Conservation (phyloP, 2,888 invertebrate species). For the Tipula helvola region DNA sequence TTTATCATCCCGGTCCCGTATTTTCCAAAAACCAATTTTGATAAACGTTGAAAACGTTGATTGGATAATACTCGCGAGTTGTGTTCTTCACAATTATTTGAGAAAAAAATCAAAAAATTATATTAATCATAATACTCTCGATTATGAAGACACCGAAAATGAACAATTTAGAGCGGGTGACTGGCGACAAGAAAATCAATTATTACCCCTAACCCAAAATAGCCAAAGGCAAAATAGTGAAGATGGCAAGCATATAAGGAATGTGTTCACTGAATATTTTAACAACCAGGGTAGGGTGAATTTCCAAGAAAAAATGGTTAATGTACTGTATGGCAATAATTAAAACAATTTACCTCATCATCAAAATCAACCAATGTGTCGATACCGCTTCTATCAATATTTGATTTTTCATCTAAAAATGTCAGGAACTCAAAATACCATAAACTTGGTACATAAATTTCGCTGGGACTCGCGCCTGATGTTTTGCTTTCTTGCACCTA, state of each 20-base stretch:
- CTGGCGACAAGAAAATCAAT: neutral
- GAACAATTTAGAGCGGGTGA: neutral
- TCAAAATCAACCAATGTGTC: neutral
- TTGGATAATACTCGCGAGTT: too few species aligned
- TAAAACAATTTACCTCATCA: neutral
- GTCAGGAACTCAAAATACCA: neutral
- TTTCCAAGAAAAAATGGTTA: neutral
- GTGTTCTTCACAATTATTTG: too few species aligned
- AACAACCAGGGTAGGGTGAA: neutral
- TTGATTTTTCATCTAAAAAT: neutral
- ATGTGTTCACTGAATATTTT: neutral
- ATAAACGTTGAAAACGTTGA: too few species aligned
- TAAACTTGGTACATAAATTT: neutral
- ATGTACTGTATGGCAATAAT: neutral
- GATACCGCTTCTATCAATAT: neutral
- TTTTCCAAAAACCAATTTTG: too few species aligned
- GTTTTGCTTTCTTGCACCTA: neutral
- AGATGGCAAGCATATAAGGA: neutral
- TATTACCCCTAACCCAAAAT: neutral
- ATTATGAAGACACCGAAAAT: neutral
- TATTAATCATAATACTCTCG: too few species aligned
- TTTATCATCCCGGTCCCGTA: too few species aligned
- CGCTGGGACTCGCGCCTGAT: neutral
- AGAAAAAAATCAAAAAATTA: neutral
- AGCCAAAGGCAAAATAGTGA: neutral